Percentiles rank a stretch among this genome's conserved stretches.
Conservation (phyloP, 2,888 invertebrate genomes). For the Listrodromus nycthemerus region DNA sequence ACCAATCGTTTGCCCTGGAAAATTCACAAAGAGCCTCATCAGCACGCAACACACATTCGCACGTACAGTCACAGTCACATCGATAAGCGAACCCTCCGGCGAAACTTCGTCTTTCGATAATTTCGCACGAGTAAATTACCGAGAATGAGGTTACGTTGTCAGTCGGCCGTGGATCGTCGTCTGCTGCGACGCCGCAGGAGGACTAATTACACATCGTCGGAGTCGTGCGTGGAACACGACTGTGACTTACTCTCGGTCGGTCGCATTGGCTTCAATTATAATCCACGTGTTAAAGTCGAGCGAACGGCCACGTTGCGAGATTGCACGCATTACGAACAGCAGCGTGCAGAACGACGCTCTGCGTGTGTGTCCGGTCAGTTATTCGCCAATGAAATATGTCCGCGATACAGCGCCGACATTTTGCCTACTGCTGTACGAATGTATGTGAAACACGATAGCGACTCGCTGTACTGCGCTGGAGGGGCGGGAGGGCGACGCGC, state of each 20-base stretch:
- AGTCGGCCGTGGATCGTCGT: background rate
- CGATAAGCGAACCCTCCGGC: background rate
- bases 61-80: background rate
- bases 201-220: conserved; percentile 2
- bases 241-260: conserved; percentile 24
- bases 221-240: conserved; percentile 4
- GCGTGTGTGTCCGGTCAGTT: too few relatives aligned
- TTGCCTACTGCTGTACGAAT: background rate
- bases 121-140: conserved; percentile 10
- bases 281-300: conserved; percentile 54
- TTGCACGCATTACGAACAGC: conserved; percentile 1
- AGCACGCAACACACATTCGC: background rate
- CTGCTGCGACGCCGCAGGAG: background rate
- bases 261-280: conserved; percentile 57
- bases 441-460: conserved; percentile 33
- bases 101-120: conserved; percentile 1
- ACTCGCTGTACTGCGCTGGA: conserved; percentile 4
- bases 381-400: conserved; percentile 15
- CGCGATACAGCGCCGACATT: conserved; percentile 9
- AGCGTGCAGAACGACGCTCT: background rate
- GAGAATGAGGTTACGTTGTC: conserved; percentile 3
- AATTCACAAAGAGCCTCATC: background rate
- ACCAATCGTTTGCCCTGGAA: background rate
- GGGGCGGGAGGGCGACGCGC: too few relatives aligned
- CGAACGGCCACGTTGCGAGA: conserved; percentile 39